These are phyloP conservation scores for Himalopsyche tibetana DNA, from an alignment of 2,888 invertebrate genomes.

Conservation along the genomic window DNA sequence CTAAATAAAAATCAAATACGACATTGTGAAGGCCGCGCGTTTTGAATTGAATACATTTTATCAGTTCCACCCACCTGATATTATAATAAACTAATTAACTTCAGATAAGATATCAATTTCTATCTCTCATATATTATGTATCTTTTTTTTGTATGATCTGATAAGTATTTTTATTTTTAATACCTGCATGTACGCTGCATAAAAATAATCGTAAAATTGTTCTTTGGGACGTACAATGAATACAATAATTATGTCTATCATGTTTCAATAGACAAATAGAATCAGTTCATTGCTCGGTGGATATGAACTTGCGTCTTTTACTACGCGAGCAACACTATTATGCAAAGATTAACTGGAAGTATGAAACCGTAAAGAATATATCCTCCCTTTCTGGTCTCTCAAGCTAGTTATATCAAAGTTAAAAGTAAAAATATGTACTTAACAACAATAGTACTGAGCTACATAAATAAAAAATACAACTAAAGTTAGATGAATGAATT, in stretches of 20 bases:
- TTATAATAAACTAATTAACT: neutral
- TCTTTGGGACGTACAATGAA: neutral
- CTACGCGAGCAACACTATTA: neutral
- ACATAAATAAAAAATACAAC: too few relatives aligned
- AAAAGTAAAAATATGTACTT: too few relatives aligned
- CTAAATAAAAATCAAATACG: neutral
- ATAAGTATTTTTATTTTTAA: neutral
- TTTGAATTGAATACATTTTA: neutral
- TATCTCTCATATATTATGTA: neutral
- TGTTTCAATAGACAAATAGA: conserved; percentile 2
- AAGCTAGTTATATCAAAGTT: too few relatives aligned
- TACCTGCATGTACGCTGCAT: conserved; percentile 1
- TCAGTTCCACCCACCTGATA: neutral
- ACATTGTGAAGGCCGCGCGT: conserved; percentile 12
- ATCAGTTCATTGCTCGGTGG: conserved; percentile 36
- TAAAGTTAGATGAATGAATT: too few relatives aligned
- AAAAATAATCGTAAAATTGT: conserved; percentile 36
- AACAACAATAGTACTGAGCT: too few relatives aligned
- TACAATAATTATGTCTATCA: conserved; percentile 18
- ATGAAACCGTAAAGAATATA: neutral
- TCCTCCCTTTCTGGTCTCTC: too few relatives aligned
- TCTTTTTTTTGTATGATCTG: neutral
- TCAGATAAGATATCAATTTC: neutral
- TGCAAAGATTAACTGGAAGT: neutral
- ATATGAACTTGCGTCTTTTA: neutral